Base-by-base conservation (phyloP, 2,113 vertebrate species). In the Panthera leo region DNA sequence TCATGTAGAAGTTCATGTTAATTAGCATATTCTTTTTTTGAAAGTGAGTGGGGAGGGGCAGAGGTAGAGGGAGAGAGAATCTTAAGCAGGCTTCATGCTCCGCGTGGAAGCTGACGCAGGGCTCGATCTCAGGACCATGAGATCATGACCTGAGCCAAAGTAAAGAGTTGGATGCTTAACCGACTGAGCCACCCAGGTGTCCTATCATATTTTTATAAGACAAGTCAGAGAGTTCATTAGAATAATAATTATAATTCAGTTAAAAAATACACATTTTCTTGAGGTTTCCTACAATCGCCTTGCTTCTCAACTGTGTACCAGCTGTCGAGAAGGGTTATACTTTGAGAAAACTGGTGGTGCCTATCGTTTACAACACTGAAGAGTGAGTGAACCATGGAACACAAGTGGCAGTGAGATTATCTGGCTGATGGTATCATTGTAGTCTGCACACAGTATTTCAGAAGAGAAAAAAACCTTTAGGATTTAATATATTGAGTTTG, bases 401-500 rank as follows among this genome's bases (percentile, higher is more conserved):
- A 53, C 7, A 12, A 75, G 45, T 7, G 48, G 45, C 25, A 65
- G 1, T 63, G 55, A 92, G 63, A 87, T 78, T 85, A 63, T 51
- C 80, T 58, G 36, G 67, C 76, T 90, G 87, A 76, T 63, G 73
- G 45, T 63, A 34, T 88, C 71, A 88, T 5, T 53, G 58, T 27
- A 89, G 80, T 88, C 76, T 95, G 61, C 48, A 96, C 73, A 87
- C n/a, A 94, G 75, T 70, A 90, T 96, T 71, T 95, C 73, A 91
- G 48, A 97, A 73, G 29, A 84, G 39, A 29, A 45, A 89, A 93
- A 95, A 92, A 45, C 9, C 75, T 82, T 85, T 85, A 94, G 36
- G 8, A 97, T 96, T 96, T 93, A 94, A 71, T 88, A 92, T 92
- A 96, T 36, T 97, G 95, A 96, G 31, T 94, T 93, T 97, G 80